These are phyloP conservation scores for Dufourea novaeangliae DNA, from an alignment of 1,140 invertebrate species.

Conservation along the genomic window DNA sequence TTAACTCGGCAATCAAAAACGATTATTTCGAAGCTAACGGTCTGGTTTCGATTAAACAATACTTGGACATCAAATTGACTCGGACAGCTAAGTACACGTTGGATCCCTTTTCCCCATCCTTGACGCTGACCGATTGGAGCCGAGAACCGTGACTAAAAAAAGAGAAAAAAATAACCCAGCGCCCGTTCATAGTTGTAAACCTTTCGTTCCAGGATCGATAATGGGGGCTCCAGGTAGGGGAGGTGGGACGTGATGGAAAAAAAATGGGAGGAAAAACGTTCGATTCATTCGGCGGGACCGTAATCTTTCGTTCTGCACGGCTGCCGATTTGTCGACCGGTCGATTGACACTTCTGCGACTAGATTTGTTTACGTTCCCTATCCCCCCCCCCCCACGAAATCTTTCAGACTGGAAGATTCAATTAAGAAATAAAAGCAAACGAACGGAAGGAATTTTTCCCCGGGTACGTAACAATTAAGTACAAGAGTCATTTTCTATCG, in stretches of 20 bases:
- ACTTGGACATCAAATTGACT: slow-evolving; percentile 1
- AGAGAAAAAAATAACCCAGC: not conserved
- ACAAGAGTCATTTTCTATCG: not conserved
- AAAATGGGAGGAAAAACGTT: not conserved
- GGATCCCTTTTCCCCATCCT: not conserved
- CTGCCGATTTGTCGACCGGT: slow-evolving; percentile 27
- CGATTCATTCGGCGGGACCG: slow-evolving; percentile 29
- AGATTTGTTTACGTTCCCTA: not conserved
- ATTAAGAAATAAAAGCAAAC: not conserved
- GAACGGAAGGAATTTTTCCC: not conserved
- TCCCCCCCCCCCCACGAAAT: not conserved
- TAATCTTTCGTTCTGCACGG: slow-evolving; percentile 35
- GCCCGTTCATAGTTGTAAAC: slow-evolving; percentile 26
- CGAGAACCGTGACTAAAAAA: slow-evolving; percentile 6
- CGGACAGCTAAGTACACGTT: slow-evolving; percentile 16
- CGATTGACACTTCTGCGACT: slow-evolving; percentile 22
- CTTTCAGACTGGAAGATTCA: not conserved
- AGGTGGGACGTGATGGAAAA: slow-evolving; percentile 3
- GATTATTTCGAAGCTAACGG: not conserved
- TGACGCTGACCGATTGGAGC: not conserved
- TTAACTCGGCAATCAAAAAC: too few species aligned
- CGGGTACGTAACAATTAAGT: too few species aligned
- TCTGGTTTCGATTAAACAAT: not conserved
- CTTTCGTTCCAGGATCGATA: slow-evolving; percentile 34
- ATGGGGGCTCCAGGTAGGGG: slow-evolving; percentile 7